A percentile compares a stretch with the other conserved stretches of the same genome.
phyloP scores from a whole-genome alignment of 2,888 invertebrate species.

The Cheilosia grossa region DNA sequence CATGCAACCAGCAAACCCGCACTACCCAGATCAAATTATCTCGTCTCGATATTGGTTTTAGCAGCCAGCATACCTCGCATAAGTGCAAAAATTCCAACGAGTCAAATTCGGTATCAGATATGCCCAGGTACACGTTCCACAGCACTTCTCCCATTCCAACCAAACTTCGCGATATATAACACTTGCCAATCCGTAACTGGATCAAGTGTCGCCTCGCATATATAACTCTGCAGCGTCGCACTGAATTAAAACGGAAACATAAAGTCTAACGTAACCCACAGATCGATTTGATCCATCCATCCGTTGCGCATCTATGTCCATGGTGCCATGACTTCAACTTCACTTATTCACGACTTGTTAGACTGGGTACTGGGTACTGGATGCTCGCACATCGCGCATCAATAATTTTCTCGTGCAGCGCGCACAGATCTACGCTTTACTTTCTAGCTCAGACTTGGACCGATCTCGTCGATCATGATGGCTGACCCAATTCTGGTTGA shows the following conservation, averaged over 20 bases:
- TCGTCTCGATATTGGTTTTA: conserved; percentile 22
- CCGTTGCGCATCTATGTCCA: conserved; percentile 31
- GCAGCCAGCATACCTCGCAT: conserved; percentile 12
- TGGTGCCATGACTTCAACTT: conserved; percentile 33
- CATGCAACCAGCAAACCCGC: conserved; percentile 7
- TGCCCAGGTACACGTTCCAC: conserved; percentile 47
- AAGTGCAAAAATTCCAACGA: conserved; percentile 38
- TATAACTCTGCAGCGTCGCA: conserved; percentile 25
- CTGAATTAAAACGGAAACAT: conserved; percentile 66
- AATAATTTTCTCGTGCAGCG: conserved; percentile 54
- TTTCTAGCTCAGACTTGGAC: conserved; percentile 49
- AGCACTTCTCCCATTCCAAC: conserved; percentile 44
- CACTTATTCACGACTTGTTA: conserved; percentile 63
- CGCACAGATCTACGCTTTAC: conserved; percentile 52
- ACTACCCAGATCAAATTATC: conserved; percentile 50
- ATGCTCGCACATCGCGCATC: conserved; percentile 51
- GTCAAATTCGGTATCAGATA: conserved; percentile 19
- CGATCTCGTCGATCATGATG: conserved; percentile 49
- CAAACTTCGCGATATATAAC: conserved; percentile 1
- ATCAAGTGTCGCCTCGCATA: conserved; percentile 56
- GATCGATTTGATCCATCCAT: conserved; percentile 58
- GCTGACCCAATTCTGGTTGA: conserved; percentile 60
- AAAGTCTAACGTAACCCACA: conserved; percentile 46
- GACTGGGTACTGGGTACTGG: conserved; percentile 23
- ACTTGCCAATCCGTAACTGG: conserved; percentile 47